Evolutionary conservation across 2,113 vertebrate species (phyloP).

Genomic region (Balaenoptera acutorostrata): DNA sequence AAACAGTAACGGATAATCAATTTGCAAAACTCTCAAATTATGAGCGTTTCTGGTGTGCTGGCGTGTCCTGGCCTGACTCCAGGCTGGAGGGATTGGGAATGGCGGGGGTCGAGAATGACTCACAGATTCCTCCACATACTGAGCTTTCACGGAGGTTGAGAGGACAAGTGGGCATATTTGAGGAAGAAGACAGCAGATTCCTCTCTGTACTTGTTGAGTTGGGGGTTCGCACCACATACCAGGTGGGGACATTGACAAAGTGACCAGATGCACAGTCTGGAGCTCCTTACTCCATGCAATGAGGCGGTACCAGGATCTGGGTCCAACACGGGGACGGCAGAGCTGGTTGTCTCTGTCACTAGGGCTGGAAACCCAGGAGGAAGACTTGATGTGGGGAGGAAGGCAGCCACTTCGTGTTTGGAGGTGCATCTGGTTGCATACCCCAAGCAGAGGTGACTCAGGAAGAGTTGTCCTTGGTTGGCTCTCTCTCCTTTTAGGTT

Average conservation of each 20-base stretch:
- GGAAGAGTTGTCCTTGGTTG: rapidly evolving
- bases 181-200: rapidly evolving
- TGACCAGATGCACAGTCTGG: rapidly evolving
- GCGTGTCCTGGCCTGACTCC: neutral
- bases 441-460: neutral
- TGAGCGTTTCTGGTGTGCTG: rapidly evolving
- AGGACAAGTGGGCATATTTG: rapidly evolving
- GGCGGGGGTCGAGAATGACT: no score
- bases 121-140: rapidly evolving
- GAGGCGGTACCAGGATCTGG: rapidly evolving
- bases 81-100: neutral
- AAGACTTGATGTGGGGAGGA: rapidly evolving
- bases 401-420: neutral
- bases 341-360: rapidly evolving
- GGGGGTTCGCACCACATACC: rapidly evolving
- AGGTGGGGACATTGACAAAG: rapidly evolving
- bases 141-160: neutral
- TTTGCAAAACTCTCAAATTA: rapidly evolving
- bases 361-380: rapidly evolving
- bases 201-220: rapidly evolving
- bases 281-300: rapidly evolving
- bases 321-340: rapidly evolving
- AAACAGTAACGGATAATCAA: rapidly evolving
- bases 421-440: rapidly evolving
- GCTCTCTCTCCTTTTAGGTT: no score